These are phyloP conservation scores for Zaprionus lineosus DNA, from an alignment of 2,888 invertebrate genomes.

Conservation along the genomic window DNA sequence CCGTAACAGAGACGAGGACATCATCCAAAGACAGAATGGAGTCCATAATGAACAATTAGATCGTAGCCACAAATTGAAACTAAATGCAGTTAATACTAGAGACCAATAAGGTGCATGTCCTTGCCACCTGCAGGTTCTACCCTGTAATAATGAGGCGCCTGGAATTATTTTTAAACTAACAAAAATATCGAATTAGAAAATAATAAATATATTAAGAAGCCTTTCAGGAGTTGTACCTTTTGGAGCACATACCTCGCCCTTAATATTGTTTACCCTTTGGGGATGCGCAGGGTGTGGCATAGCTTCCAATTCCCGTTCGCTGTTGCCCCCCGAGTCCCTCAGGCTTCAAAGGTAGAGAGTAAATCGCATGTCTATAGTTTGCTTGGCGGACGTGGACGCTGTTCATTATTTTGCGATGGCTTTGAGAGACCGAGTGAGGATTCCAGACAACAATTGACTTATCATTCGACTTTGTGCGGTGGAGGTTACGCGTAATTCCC, in stretches of 20 bases:
- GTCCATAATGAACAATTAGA: constrained; percentile 68
- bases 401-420: constrained; percentile 48
- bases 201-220: too few relatives aligned
- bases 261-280: too few relatives aligned
- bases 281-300: too few relatives aligned
- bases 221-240: too few relatives aligned
- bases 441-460: constrained; percentile 70
- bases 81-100: constrained; percentile 63
- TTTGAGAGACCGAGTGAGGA: constrained; percentile 20
- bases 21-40: constrained; percentile 10
- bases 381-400: constrained; percentile 14
- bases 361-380: constrained; percentile 47
- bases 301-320: too few relatives aligned
- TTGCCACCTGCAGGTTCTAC: constrained; percentile 24
- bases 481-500: constrained; percentile 57
- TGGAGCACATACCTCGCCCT: too few relatives aligned
- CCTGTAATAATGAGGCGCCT: background rate
- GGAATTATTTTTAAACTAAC: background rate
- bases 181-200: too few relatives aligned
- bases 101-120: constrained; percentile 33
- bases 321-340: too few relatives aligned
- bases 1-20: constrained; percentile 15
- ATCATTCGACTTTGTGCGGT: constrained; percentile 69
- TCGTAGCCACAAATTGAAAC: constrained; percentile 72
- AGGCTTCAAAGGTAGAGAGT: constrained; percentile 2